Percentiles rank a stretch among this genome's conserved stretches.
Evolutionary conservation across 2,888 invertebrate genomes (phyloP).

Genomic region (Agrotis exclamationis): DNA sequence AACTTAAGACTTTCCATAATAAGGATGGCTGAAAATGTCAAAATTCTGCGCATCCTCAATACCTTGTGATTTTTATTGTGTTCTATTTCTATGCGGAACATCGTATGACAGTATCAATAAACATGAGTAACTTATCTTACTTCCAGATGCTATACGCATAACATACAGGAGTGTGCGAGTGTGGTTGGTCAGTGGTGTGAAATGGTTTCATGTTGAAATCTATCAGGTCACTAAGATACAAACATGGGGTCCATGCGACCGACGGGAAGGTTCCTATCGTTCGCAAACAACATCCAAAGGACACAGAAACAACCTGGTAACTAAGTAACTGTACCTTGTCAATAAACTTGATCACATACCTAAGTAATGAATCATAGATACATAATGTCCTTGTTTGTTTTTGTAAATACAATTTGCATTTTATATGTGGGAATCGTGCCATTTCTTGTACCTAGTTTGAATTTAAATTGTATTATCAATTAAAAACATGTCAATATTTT

Average conservation of each 20-base stretch:
- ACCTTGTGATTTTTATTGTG: slow-evolving; percentile 80
- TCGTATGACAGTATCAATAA: slow-evolving; percentile 69
- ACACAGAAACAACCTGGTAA: slow-evolving; percentile 90
- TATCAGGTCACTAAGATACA: slow-evolving; percentile 61
- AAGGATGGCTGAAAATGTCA: background rate
- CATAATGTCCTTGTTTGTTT: slow-evolving; percentile 72
- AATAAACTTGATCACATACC: slow-evolving; percentile 69
- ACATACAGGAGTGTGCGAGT: slow-evolving; percentile 65
- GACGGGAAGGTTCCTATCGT: slow-evolving; percentile 91
- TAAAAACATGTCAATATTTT: background rate
- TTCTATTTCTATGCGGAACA: slow-evolving; percentile 80
- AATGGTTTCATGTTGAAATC: slow-evolving; percentile 77
- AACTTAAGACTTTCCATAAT: background rate
- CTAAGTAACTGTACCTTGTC: slow-evolving; percentile 62
- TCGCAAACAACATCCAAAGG: slow-evolving; percentile 92
- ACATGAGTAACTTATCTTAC: slow-evolving; percentile 72
- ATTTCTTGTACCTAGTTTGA: too few species aligned
- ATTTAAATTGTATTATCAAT: background rate
- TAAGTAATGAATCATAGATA: slow-evolving; percentile 75
- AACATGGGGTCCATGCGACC: slow-evolving; percentile 92
- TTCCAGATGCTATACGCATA: slow-evolving; percentile 79
- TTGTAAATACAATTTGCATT: slow-evolving; percentile 30
- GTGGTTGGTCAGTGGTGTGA: slow-evolving; percentile 65
- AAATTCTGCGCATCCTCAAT: slow-evolving; percentile 52
- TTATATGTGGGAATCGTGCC: slow-evolving; percentile 43